Base-by-base conservation (phyloP, 2,797 vertebrate genomes). In the Cuniculus paca region DNA sequence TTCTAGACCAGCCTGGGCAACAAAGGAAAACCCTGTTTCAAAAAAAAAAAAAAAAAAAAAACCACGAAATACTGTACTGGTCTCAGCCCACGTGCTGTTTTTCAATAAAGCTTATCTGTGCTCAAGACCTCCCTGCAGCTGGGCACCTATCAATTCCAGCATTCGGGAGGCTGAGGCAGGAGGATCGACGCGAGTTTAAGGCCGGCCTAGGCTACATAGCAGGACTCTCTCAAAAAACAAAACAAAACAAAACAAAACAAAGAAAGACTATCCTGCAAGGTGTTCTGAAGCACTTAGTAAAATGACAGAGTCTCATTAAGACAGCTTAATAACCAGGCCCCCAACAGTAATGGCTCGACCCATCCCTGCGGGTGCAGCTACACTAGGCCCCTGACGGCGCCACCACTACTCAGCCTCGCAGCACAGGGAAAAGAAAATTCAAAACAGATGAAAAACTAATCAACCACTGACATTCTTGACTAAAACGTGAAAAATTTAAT, bases 401-500 rank as follows among this genome's bases (percentile, higher is more conserved):
- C 82, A 1, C 81, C 24, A 13, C 45, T 75, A 28, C 5, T 0
- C 17, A 0, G 54, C 19, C 54, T 7, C 54, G 2, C 19, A 14
- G 20, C 54, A 5, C 54, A 22, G 54, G 54, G 54, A 45, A 60
- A 48, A 90, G 88, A 94, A 97, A 97, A 98, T 89, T 91, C 92
- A 72, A 97, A 95, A 94, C 97, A 98, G 95, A 97, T 95, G 97
- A 95, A 95, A 97, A 97, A 96, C 94, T 85, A 83, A 97, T 92
- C 96, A 83, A 50, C 95, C 75, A 58, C 94, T 97, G 89, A 89
- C 96, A 97, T 97, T 97, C 97, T 97, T 97, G 88, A 95, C 88
- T 68, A 87, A 95, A 95, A 96, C 95, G 79, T 97, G 96, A 96
- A 97, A 96, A 91, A 88, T 36, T 93, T 81, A 79, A 94, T 96